These are phyloP conservation scores for Rhinolophus ferrumequinum DNA, from an alignment of 2,113 vertebrate species.

Conservation along the genomic window DNA sequence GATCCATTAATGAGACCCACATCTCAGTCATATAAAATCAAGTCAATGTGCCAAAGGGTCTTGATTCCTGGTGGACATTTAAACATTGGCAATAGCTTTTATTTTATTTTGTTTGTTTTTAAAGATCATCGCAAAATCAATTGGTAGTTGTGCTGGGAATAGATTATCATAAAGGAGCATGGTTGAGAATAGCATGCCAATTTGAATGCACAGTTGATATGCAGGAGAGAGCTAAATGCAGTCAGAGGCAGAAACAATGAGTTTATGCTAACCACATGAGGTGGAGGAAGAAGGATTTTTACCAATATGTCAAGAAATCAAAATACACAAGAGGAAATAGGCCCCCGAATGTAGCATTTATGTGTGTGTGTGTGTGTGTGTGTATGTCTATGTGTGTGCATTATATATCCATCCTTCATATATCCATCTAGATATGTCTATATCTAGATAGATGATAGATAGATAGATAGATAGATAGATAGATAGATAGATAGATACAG, in stretches of 20 bases:
- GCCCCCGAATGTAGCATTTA: fast-evolving
- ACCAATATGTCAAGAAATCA: not conserved
- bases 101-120: not conserved
- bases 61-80: not conserved
- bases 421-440: too few species aligned
- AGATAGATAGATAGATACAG: not conserved
- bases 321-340: not conserved
- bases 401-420: too few species aligned
- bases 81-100: not conserved
- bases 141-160: not conserved
- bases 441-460: too few species aligned
- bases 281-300: not conserved
- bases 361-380: too few species aligned
- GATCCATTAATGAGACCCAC: not conserved
- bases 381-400: too few species aligned
- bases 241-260: not conserved
- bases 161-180: not conserved
- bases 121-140: not conserved
- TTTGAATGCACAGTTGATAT: not conserved
- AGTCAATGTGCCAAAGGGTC: not conserved
- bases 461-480: too few species aligned
- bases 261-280: not conserved
- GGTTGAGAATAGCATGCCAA: not conserved
- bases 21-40: not conserved
- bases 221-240: not conserved